Base-by-base conservation (phyloP, 2,113 vertebrate species). In the Brienomyrus brachyistius region DNA sequence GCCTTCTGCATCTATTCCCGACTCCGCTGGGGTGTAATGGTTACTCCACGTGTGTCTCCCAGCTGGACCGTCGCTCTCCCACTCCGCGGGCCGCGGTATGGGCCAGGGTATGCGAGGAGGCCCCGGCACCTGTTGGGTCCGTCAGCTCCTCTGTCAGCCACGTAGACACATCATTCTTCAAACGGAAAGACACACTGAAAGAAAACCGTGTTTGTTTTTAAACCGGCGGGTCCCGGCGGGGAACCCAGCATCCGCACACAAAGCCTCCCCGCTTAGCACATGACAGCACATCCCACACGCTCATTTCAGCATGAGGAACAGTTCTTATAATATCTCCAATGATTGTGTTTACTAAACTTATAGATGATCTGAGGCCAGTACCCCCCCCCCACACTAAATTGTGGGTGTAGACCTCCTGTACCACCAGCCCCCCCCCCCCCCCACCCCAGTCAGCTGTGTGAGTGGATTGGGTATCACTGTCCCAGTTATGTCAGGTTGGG, bases 121-220 rank as follows among this genome's bases (percentile, higher is more conserved):
- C 88, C 90, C 23, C 91, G 17, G 91, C 95, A 96, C 96, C 95
- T 96, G 96, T 95, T 66, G 91, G 66, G 11, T 11, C 6, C 88
- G 91, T 95, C 93, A 94, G 91, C 92, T 89, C 0, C 89, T 90
- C 92, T 91, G 59, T 88, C 90, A 40, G 89, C 88, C 90, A 87
- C 88, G 91, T 93, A 94, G 94, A 94, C 93, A 89, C 95, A 95
- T 96, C 95, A 95, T 95, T 95, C 94, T 94, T 92, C 84, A 92
- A 91, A 92, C 91, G 92, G 94, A 95, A 95, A 91, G 92, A 94
- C 93, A 88, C 92, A 93, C 94, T 95, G 95, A 96, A 95, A 95
- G 95, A 95, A 94, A 95, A 94, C 92, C 95, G 93, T 96, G 95
- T 96, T 96, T 96, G 95, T 96, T 96, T 95, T 96, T 94, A 94